Evolutionary conservation across 2,888 invertebrate species (phyloP).

Genomic region (Orchestes rusci): DNA sequence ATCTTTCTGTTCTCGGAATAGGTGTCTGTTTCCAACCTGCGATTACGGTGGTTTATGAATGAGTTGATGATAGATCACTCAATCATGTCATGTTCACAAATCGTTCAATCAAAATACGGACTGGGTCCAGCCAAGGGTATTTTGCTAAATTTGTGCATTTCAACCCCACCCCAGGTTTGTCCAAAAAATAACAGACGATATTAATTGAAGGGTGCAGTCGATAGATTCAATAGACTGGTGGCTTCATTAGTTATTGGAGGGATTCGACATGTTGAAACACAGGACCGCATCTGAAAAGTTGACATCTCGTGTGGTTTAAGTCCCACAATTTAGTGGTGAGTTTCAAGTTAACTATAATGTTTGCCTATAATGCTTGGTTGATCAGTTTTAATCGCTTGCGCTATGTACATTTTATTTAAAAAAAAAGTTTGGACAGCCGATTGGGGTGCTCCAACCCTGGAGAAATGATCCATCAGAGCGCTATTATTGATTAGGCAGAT

Average conservation of each 20-base stretch:
- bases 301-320: not conserved
- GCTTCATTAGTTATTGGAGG: slow-evolving; percentile 14
- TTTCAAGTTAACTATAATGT: not conserved
- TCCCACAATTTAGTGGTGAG: not conserved
- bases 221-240: slow-evolving; percentile 17
- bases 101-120: slow-evolving; percentile 11
- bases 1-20: no score
- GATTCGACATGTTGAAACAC: slow-evolving; percentile 8
- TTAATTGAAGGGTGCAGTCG: slow-evolving; percentile 18
- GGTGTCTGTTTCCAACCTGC: no score
- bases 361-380: not conserved
- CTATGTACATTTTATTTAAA: slow-evolving; percentile 1
- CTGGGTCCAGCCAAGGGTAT: no score
- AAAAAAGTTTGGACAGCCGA: not conserved
- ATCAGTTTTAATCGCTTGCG: not conserved
- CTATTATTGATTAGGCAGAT: slow-evolving; percentile 40
- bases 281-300: slow-evolving; percentile 4
- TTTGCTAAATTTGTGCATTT: slow-evolving; percentile 16
- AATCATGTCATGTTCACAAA: no score
- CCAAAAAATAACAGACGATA: slow-evolving; percentile 19
- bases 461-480: slow-evolving; percentile 28
- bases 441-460: slow-evolving; percentile 9
- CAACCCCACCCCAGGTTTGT: slow-evolving; percentile 13
- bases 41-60: no score
- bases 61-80: no score